Conservation (phyloP, 2,888 invertebrate genomes). For the Seladonia tumulorum region DNA sequence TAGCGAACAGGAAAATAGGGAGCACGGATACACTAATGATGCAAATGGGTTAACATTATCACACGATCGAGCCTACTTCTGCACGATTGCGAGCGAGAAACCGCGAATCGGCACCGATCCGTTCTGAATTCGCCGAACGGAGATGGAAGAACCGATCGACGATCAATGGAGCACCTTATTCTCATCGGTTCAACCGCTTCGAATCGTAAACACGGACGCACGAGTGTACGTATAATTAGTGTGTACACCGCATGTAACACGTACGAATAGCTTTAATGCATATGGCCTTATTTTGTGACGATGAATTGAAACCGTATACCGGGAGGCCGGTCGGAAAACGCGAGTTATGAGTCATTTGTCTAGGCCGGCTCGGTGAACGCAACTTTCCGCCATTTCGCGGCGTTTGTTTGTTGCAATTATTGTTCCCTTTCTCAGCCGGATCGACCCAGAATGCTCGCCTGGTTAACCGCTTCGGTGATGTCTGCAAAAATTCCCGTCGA, state of each 20-base stretch:
- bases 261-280: slow-evolving; percentile 59
- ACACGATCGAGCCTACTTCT: background rate
- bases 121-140: background rate
- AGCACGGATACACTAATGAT: background rate
- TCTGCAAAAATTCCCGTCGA: background rate
- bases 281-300: slow-evolving; percentile 63
- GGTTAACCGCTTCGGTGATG: background rate
- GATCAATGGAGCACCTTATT: slow-evolving; percentile 49
- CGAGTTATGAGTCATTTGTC: slow-evolving; percentile 54
- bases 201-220: slow-evolving; percentile 45
- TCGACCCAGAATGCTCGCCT: slow-evolving; percentile 21
- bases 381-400: slow-evolving; percentile 31
- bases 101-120: background rate
- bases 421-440: background rate
- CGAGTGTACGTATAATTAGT: slow-evolving; percentile 40
- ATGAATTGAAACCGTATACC: slow-evolving; percentile 60
- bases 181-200: slow-evolving; percentile 38
- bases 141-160: slow-evolving; percentile 27
- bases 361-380: slow-evolving; percentile 39
- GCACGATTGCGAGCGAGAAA: background rate
- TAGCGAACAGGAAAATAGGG: too few relatives aligned
- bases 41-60: background rate
- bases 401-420: slow-evolving; percentile 31
- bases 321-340: slow-evolving; percentile 45
- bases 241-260: slow-evolving; percentile 37